Evolutionary conservation across 2,797 vertebrate species (phyloP).

Genomic region (Nothura maculosa): DNA sequence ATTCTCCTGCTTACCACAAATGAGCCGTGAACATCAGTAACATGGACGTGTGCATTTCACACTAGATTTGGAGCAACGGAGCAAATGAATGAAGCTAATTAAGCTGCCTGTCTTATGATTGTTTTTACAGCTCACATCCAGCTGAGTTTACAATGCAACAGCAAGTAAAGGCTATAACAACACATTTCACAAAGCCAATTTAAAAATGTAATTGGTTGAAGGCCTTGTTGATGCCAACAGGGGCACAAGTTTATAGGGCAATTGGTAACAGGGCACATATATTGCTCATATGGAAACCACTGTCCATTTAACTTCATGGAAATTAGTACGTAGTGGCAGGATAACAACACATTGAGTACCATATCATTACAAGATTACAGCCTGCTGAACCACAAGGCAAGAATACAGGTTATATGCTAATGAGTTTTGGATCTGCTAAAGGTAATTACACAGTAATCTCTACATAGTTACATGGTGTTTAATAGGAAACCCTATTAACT

Average conservation of each 20-base stretch:
- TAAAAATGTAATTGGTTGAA: slow-evolving; percentile 47
- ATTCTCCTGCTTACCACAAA: not conserved
- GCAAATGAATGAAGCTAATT: slow-evolving; percentile 24
- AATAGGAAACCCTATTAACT: slow-evolving; percentile 59
- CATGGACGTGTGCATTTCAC: fast-evolving
- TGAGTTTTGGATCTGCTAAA: slow-evolving; percentile 79
- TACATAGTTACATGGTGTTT: slow-evolving; percentile 55
- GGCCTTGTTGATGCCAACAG: slow-evolving; percentile 29
- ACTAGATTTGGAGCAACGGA: not conserved
- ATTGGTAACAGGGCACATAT: slow-evolving; percentile 32
- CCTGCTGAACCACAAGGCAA: slow-evolving; percentile 60
- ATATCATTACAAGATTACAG: slow-evolving; percentile 80
- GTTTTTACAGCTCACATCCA: slow-evolving; percentile 35
- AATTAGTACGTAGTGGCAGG: slow-evolving; percentile 75
- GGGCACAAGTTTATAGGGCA: slow-evolving; percentile 41
- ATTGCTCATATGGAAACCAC: slow-evolving; percentile 58
- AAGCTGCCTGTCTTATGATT: not conserved
- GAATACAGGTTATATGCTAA: slow-evolving; percentile 80
- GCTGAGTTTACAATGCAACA: not conserved
- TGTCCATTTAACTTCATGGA: slow-evolving; percentile 69
- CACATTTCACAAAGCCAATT: slow-evolving; percentile 8
- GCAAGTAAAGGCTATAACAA: not conserved
- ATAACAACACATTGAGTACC: slow-evolving; percentile 73
- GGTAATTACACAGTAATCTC: slow-evolving; percentile 82
- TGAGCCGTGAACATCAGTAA: not conserved